Conservation (phyloP, 2,888 invertebrate species). For the Stictocephala bisonia region DNA sequence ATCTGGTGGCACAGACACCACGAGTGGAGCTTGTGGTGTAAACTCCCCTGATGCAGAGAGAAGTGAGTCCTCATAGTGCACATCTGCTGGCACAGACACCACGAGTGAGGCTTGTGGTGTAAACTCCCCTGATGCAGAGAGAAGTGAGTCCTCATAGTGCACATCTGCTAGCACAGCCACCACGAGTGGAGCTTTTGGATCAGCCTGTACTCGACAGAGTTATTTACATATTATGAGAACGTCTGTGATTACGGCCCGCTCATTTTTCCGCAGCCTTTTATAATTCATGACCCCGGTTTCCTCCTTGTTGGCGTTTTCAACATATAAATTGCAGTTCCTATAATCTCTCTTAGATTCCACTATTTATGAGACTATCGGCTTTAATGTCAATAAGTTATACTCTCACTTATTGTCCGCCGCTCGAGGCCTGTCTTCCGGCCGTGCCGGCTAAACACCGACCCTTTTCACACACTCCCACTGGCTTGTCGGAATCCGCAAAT, state of each 20-base stretch:
- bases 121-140: too few relatives aligned
- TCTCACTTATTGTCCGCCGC: slow-evolving; percentile 39
- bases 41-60: too few relatives aligned
- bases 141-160: too few relatives aligned
- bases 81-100: too few relatives aligned
- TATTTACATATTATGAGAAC: slow-evolving; percentile 48
- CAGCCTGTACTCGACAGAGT: slow-evolving; percentile 44
- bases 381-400: slow-evolving; percentile 45
- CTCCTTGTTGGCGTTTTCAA: slow-evolving; percentile 47
- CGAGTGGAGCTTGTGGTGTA: too few relatives aligned
- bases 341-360: slow-evolving; percentile 43
- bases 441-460: slow-evolving; percentile 1
- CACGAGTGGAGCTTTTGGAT: slow-evolving; percentile 13
- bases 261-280: slow-evolving; percentile 47
- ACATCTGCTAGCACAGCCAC: too few relatives aligned
- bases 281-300: slow-evolving; percentile 46
- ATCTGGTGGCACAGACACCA: too few relatives aligned
- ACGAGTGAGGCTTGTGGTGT: too few relatives aligned
- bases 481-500: slow-evolving; percentile 13
- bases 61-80: too few relatives aligned
- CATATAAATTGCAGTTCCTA: slow-evolving; percentile 43
- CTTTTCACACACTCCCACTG: slow-evolving; percentile 20
- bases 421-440: slow-evolving; percentile 6
- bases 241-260: slow-evolving; percentile 46
- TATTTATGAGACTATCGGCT: slow-evolving; percentile 45